Conservation (phyloP, 2,888 invertebrate species). For the Rhagonycha lutea region DNA sequence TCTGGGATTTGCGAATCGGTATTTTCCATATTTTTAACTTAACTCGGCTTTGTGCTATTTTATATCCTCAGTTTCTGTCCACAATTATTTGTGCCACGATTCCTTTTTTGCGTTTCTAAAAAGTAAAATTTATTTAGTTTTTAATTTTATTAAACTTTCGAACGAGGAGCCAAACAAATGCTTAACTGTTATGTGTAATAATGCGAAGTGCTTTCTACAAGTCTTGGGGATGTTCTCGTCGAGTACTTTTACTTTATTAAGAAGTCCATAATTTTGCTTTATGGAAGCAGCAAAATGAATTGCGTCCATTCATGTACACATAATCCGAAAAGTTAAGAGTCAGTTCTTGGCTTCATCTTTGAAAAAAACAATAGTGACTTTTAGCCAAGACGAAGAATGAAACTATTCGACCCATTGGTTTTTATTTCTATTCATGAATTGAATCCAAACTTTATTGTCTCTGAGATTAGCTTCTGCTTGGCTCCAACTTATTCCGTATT, state of each 20-base stretch:
- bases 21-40: constrained; percentile 30
- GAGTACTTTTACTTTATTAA: constrained; percentile 50
- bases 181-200: background rate
- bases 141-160: background rate
- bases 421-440: constrained; percentile 53
- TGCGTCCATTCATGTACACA: constrained; percentile 51
- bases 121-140: background rate
- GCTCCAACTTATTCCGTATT: constrained; percentile 27
- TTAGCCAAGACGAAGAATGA: constrained; percentile 42
- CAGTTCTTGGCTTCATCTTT: constrained; percentile 36
- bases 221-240: constrained; percentile 19
- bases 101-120: constrained; percentile 8
- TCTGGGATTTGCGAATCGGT: constrained; percentile 30
- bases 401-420: constrained; percentile 53
- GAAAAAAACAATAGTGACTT: constrained; percentile 46
- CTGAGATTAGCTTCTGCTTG: constrained; percentile 36
- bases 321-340: constrained; percentile 50
- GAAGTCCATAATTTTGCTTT: constrained; percentile 52
- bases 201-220: background rate
- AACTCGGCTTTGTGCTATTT: constrained; percentile 22
- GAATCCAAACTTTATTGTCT: constrained; percentile 43
- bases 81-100: constrained; percentile 17
- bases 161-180: background rate
- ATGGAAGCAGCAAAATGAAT: constrained; percentile 49
- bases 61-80: constrained; percentile 15